Percentiles rank a stretch among this genome's conserved stretches.
phyloP scores from a whole-genome alignment of 2,113 vertebrate species.

The Rhabdomys dilectus region DNA sequence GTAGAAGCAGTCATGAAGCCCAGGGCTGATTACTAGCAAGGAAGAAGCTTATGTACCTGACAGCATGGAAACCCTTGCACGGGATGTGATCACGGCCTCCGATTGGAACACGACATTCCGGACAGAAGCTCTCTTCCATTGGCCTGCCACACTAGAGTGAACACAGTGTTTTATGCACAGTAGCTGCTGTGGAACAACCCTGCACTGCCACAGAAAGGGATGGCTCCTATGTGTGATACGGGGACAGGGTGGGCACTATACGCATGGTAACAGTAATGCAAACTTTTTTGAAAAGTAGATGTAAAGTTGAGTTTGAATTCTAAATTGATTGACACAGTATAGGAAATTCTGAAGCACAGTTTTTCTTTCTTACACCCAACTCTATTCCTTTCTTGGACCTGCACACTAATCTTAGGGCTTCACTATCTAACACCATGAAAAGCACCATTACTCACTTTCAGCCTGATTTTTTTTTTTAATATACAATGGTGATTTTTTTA shows the following conservation, averaged over 20 bases:
- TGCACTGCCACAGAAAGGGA: accelerated
- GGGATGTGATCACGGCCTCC: slow-evolving; percentile 86
- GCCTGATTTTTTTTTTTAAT: not conserved
- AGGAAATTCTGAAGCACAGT: not conserved
- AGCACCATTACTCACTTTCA: not conserved
- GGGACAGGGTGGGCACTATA: not conserved
- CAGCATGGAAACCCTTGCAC: not conserved
- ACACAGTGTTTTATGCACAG: accelerated
- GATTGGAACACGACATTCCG: slow-evolving; percentile 86
- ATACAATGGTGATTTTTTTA: no score
- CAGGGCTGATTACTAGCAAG: accelerated
- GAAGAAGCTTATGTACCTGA: slow-evolving; percentile 43
- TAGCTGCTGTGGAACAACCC: accelerated
- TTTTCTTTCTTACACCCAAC: not conserved
- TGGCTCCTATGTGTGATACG: accelerated
- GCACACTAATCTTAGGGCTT: not conserved
- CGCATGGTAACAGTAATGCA: accelerated
- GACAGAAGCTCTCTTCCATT: slow-evolving; percentile 84
- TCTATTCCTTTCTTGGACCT: accelerated
- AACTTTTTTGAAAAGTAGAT: not conserved
- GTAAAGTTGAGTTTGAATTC: not conserved
- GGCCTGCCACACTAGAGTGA: slow-evolving; percentile 91
- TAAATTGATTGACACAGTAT: not conserved
- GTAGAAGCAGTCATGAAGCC: not conserved
- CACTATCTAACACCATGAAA: accelerated